A percentile compares a stretch with the other conserved stretches of the same genome.
phyloP scores from a whole-genome alignment of 2,113 vertebrate genomes.

The Ginglymostoma cirratum region DNA sequence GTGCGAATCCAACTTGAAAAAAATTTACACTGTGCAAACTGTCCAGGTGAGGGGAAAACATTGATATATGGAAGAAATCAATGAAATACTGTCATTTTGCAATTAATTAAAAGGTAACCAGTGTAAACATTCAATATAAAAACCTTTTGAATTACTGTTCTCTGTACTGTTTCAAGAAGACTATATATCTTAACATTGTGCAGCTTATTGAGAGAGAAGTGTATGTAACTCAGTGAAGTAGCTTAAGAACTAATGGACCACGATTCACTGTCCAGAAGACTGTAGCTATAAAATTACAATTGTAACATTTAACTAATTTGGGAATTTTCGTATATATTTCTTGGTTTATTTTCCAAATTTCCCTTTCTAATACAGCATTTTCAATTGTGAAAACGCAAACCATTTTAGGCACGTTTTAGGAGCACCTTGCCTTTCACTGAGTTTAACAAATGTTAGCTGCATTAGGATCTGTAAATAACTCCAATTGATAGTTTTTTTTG shows the following conservation, averaged over 20 bases:
- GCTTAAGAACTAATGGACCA: background rate
- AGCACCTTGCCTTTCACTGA: no score
- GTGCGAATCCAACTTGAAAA: constrained; percentile 88
- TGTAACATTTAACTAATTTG: background rate
- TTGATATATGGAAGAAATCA: background rate
- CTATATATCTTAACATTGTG: background rate
- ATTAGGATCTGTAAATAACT: background rate
- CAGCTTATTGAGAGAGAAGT: background rate
- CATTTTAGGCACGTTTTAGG: no score
- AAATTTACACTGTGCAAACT: constrained; percentile 85
- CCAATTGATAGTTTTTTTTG: background rate
- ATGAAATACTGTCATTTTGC: background rate
- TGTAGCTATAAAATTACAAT: background rate
- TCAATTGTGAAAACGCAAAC: no score
- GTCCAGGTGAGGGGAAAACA: constrained; percentile 69
- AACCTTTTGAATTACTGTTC: no score
- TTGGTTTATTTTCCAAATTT: background rate
- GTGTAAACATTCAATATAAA: no score
- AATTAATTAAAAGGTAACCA: background rate
- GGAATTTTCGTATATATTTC: background rate
- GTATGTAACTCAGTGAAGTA: background rate
- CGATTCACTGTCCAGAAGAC: background rate
- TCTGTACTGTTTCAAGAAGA: background rate
- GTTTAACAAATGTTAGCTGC: background rate
- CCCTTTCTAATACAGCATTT: background rate